Conservation (phyloP, 2,113 vertebrate genomes). For the Acinonyx jubatus region DNA sequence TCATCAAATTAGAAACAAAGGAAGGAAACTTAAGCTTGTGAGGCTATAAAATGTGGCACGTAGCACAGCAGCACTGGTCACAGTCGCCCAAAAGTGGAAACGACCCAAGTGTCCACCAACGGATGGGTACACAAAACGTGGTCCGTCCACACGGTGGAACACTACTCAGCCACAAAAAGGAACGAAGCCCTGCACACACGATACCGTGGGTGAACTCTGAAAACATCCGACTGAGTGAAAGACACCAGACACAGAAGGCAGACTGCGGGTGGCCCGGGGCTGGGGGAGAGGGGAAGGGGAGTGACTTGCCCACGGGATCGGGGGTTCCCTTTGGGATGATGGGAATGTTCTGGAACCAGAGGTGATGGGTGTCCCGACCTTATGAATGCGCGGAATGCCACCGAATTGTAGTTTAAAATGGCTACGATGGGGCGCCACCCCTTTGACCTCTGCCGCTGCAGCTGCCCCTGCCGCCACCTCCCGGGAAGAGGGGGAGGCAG, state of each 20-base stretch:
- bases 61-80: too few species aligned
- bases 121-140: neutral
- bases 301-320: neutral
- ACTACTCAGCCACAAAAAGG: too few species aligned
- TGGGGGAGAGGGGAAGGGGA: fast-evolving
- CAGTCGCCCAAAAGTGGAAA: neutral
- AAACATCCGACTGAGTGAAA: neutral
- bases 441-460: neutral
- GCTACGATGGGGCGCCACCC: neutral
- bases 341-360: neutral
- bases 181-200: fast-evolving
- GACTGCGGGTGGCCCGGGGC: neutral
- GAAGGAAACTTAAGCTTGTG: neutral
- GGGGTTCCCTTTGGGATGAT: neutral
- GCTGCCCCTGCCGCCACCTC: neutral
- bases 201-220: fast-evolving
- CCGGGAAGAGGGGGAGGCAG: neutral
- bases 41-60: neutral
- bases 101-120: neutral
- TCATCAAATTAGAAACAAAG: neutral
- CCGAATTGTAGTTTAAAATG: neutral
- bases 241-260: neutral
- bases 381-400: neutral
- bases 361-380: neutral
- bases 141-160: neutral